Evolutionary conservation across 2,797 vertebrate genomes (phyloP), one percentile per base, ranked within the genome.

Genomic region (Ctenochaetus hawaiiensis): DNA sequence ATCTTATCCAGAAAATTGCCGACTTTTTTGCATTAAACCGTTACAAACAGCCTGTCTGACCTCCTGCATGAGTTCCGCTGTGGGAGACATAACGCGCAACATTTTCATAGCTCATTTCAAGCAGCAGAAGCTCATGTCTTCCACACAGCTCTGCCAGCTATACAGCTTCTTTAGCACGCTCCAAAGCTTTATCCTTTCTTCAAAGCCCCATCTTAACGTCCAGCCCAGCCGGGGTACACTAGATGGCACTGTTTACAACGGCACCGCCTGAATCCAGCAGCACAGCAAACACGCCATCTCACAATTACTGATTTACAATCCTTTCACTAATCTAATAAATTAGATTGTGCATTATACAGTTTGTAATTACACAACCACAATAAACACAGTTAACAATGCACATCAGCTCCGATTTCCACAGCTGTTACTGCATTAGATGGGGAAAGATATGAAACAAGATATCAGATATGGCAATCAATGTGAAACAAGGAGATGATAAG

Each of bases 161-260:
- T 7, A 58, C 69, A 14, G 26, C 68, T 22, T 47, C 60, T 60
- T 66, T 78, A 41, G 65, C 71, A 18, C 7, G 9, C 70, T 66
- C 58, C 54, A 13, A 16, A 67, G 72, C 70, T 75, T 22, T 56
- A 66, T 18, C 23, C 23, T 37, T 1, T 41, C 69, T 51, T 49
- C 44, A 13, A 41, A 71, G n/a, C 70, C 60, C 57, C 56, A 5
- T n/a, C 37, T 67, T 39, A 41, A 43, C 13, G 1, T 63, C 76
- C 45, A 58, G 8, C 61, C 66, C 18, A 9, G 64, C 47, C 39
- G 51, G 60, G 23, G 82, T 23, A 66, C 95, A 93, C 93, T 93
- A 95, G 94, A 94, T 95, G 95, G 94, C 95, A 93, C 90, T 95
- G 91, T 94, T 91, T 82, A 91, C 94, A 94, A 92, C 91, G 70